Evolutionary conservation across 1,140 invertebrate genomes (phyloP).

Genomic region (Drosophila orena): DNA sequence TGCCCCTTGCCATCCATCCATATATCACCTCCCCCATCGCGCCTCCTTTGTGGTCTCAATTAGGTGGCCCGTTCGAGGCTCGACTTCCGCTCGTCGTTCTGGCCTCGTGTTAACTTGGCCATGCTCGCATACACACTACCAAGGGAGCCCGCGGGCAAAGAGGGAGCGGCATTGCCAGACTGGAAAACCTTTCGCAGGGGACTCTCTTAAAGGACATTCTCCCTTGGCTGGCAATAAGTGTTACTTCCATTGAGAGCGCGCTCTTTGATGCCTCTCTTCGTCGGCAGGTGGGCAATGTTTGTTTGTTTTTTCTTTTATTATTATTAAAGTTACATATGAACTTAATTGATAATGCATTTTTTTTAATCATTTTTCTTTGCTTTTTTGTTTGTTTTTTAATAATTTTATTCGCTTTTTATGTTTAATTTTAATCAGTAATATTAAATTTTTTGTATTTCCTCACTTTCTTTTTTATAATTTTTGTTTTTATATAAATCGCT

Average conservation of each 20-base stretch:
- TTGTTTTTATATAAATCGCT: conserved; percentile 66
- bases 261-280: conserved; percentile 48
- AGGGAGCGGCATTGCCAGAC: conserved; percentile 41
- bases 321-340: conserved; percentile 83
- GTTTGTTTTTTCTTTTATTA: conserved; percentile 69
- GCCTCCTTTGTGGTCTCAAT: conserved; percentile 68
- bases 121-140: conserved; percentile 54
- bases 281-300: conserved; percentile 32
- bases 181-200: neutral
- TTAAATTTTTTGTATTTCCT: conserved; percentile 68
- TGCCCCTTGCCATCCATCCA: conserved; percentile 13
- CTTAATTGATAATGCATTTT: conserved; percentile 79
- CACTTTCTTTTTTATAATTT: conserved; percentile 52
- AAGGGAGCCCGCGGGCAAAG: conserved; percentile 27
- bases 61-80: conserved; percentile 48
- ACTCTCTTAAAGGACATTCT: conserved; percentile 19
- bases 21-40: conserved; percentile 23
- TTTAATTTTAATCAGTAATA: conserved; percentile 82
- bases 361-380: conserved; percentile 56
- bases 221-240: conserved; percentile 18
- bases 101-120: conserved; percentile 50
- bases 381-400: conserved; percentile 60
- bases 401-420: conserved; percentile 60
- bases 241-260: neutral
- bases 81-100: conserved; percentile 38